Evolutionary conservation across 64 coral and sea anemone genomes (phyloP).

Genomic region (Stichodactyla mertensii): DNA sequence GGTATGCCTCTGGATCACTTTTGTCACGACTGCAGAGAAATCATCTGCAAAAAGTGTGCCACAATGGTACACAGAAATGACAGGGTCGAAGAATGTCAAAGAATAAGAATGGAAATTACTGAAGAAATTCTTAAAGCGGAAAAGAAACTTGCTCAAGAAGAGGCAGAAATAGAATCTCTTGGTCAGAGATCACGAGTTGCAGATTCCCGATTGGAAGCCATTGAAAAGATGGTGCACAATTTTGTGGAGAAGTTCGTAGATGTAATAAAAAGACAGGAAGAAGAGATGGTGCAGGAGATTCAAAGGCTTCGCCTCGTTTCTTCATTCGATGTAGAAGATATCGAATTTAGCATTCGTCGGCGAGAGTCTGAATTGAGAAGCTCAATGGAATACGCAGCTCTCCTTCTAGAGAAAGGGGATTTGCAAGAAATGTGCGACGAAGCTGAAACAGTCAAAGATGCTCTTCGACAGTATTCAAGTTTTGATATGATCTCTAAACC

Average conservation of each 20-base stretch:
- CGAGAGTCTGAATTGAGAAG: background rate
- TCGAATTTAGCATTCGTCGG: background rate
- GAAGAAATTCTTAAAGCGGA: background rate
- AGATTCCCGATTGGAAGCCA: background rate
- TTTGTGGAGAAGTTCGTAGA: conserved; percentile 13
- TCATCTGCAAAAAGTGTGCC: background rate
- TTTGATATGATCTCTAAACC: conserved; percentile 12
- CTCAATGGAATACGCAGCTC: background rate
- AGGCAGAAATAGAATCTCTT: background rate
- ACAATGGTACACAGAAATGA: background rate
- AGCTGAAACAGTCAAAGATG: background rate
- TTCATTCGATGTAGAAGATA: background rate
- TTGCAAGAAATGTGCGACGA: conserved; percentile 3
- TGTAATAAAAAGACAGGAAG: background rate
- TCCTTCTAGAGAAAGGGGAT: conserved; percentile 10
- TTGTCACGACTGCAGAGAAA: conserved; percentile 20
- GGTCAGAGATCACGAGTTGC: background rate
- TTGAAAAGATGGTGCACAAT: conserved; percentile 7
- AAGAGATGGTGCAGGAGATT: background rate
- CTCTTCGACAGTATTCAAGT: conserved; percentile 14
- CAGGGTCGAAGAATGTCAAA: background rate
- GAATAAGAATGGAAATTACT: conserved; percentile 15
- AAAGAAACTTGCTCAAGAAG: background rate
- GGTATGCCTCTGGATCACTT: background rate
- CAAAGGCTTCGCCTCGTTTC: background rate